Base-by-base conservation (phyloP, 1,140 invertebrate species). In the Drosophila nigrodunni region DNA sequence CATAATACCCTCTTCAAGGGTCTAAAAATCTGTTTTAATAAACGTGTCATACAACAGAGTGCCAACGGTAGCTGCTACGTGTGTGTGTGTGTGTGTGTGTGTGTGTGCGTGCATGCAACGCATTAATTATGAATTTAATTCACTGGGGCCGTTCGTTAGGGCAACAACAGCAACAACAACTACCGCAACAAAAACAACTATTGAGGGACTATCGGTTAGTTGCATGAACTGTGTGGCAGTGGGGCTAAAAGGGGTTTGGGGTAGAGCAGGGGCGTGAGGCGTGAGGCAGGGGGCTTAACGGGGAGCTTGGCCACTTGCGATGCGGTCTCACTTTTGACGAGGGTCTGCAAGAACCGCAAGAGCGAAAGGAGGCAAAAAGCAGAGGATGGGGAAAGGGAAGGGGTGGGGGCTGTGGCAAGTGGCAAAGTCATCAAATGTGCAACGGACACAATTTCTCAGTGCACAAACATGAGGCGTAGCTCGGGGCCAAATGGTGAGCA, bases 61-160 rank as follows among this genome's bases (percentile, higher is more conserved):
- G 76, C 54, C 78, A 88, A 87, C 82, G 83, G 82, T 86, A 87
- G 83, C 82, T 58, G 82, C 73, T 87, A 85, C 70, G 80, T 77
- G 43, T 52, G 50, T 65, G 52, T 43, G 62, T 59, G 59, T 60
- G 15, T 60, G 34, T 74, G 73, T 65, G 75, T 49, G 66, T 81
- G 67, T 85, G 76, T 88, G 79, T 89, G 83, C 83, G 83, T 88
- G 83, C 85, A 89, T 89, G 85, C 85, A 89, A 88, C 85, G 85
- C 85, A 88, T 88, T 88, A 88, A 88, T 88, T 88, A 88, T 88
- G 85, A 88, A 88, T 88, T 85, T 88, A 88, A 89, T 88, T 88
- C 85, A 89, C 65, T 82, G 67, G 75, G 85, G 73, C 80, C 74
- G 76, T 74, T 72, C 58, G 68, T 50, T 73, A 71, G 69, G 68